Percentiles rank a stretch among this genome's conserved stretches.
These are phyloP conservation scores for Limnephilus lunatus DNA, from an alignment of 2,888 invertebrate species.

Conservation along the genomic window DNA sequence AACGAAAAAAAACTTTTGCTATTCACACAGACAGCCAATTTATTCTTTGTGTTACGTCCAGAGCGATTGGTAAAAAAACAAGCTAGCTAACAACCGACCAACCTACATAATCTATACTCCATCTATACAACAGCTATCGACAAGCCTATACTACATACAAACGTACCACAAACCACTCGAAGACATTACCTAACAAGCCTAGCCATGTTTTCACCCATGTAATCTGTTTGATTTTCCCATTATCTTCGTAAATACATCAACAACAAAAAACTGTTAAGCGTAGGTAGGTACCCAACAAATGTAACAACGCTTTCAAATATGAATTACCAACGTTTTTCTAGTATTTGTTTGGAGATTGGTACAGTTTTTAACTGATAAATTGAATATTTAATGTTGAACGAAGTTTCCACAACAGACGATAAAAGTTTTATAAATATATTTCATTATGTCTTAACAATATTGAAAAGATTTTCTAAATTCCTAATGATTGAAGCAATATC, in stretches of 20 bases:
- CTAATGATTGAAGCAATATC: too few species aligned
- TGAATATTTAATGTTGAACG: background rate
- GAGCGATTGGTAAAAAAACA: background rate
- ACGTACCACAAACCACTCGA: background rate
- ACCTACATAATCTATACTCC: background rate
- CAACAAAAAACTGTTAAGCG: background rate
- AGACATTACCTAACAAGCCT: background rate
- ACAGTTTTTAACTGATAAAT: background rate
- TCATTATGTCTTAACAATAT: too few species aligned
- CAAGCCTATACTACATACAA: background rate
- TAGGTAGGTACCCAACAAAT: background rate
- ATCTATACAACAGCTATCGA: background rate
- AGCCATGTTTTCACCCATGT: background rate
- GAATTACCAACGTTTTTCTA: background rate
- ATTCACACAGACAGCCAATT: background rate
- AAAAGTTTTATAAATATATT: too few species aligned
- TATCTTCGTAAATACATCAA: background rate
- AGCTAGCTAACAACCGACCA: background rate
- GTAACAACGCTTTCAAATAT: background rate
- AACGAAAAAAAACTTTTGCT: background rate
- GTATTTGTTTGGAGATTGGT: background rate
- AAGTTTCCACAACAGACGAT: background rate
- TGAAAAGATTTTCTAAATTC: too few species aligned
- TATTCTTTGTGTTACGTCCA: background rate
- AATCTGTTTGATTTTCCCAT: background rate